phyloP scores from a whole-genome alignment of 2,113 vertebrate species.

The Siniperca knerii region DNA sequence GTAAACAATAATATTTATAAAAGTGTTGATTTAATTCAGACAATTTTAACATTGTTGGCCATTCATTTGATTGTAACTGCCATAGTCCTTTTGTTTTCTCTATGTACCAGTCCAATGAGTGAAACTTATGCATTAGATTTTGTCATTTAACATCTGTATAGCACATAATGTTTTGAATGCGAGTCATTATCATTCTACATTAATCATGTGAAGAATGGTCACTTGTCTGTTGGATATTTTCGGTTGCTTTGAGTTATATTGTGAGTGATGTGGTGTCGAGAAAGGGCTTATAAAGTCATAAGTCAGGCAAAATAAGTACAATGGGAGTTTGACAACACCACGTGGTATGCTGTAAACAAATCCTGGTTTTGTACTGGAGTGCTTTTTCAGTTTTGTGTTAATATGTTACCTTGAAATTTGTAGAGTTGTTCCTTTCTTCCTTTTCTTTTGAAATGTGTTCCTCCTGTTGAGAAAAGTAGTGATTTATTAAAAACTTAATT shows the following conservation, averaged over 20 bases:
- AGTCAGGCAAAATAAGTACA: conserved; percentile 32
- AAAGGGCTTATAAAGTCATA: conserved; percentile 72
- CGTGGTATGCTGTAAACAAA: conserved; percentile 68
- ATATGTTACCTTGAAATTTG: conserved; percentile 73
- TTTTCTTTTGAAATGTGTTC: conserved; percentile 67
- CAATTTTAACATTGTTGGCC: conserved; percentile 61
- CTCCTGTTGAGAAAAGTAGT: conserved; percentile 80
- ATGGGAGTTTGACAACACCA: conserved; percentile 44
- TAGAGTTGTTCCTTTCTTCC: conserved; percentile 66
- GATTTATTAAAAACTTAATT: conserved; percentile 69
- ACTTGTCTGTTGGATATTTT: conserved; percentile 43
- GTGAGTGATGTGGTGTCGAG: conserved; percentile 68
- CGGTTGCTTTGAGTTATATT: conserved; percentile 55
- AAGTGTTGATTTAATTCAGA: conserved; percentile 69
- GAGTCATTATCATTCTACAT: conserved; percentile 58
- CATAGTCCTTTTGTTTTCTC: conserved; percentile 69
- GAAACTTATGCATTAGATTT: conserved; percentile 74
- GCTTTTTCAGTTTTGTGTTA: conserved; percentile 79
- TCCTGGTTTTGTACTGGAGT: conserved; percentile 81
- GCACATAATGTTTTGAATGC: conserved; percentile 69
- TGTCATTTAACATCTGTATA: conserved; percentile 71
- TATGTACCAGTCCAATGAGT: conserved; percentile 72
- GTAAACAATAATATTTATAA: conserved; percentile 71
- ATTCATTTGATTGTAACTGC: conserved; percentile 78
- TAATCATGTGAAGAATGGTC: conserved; percentile 54